These are phyloP conservation scores for Diachasmimorpha longicaudata DNA, from an alignment of 1,140 invertebrate genomes.

Conservation along the genomic window DNA sequence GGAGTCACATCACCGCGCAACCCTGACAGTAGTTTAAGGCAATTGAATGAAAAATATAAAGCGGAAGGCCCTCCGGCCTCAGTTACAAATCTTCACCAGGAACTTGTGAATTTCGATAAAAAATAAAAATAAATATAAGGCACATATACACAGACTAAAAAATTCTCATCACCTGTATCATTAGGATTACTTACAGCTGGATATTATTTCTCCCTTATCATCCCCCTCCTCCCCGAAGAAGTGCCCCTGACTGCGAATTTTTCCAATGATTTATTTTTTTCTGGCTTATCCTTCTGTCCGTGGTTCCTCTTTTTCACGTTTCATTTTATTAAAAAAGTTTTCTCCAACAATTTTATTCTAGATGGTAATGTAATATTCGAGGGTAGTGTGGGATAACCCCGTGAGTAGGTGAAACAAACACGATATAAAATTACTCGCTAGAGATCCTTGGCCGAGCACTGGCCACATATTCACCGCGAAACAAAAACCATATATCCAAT, in stretches of 20 bases:
- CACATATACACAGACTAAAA: no score
- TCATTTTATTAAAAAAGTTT: conserved; percentile 1
- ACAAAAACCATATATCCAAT: background rate
- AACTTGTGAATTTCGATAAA: no score
- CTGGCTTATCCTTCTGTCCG: background rate
- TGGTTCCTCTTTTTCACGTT: background rate
- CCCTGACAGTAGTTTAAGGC: no score
- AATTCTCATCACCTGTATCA: no score
- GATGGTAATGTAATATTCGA: conserved; percentile 1
- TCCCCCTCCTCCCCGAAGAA: background rate
- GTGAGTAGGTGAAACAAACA: background rate
- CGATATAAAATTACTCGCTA: background rate
- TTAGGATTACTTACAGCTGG: no score
- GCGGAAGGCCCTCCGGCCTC: no score
- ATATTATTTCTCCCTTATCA: no score
- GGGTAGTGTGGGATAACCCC: background rate
- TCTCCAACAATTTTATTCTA: background rate
- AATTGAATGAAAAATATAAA: no score
- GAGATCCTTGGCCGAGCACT: background rate
- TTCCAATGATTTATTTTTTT: background rate
- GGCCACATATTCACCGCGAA: background rate
- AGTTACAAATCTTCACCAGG: no score
- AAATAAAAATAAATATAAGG: no score
- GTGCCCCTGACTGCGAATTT: background rate
- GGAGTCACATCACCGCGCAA: no score